phyloP scores from a whole-genome alignment of 2,888 invertebrate genomes.

The Pristionchus maxplancki region DNA sequence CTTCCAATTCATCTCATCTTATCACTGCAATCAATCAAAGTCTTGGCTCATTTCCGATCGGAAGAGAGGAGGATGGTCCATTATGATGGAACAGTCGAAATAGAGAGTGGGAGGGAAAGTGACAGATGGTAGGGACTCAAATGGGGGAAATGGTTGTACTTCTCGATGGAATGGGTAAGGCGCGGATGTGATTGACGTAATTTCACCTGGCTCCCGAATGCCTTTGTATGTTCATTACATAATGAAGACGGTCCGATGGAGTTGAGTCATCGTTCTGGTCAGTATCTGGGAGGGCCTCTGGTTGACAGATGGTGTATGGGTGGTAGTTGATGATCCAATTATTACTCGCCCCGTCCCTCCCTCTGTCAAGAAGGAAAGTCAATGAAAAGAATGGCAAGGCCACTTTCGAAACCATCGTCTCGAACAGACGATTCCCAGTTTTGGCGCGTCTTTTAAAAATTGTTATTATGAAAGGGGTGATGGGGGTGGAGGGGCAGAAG shows the following conservation, averaged over 20 bases:
- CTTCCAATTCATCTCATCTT: slow-evolving; percentile 14
- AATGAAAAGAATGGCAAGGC: slow-evolving; percentile 42
- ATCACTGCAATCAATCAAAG: slow-evolving; percentile 42
- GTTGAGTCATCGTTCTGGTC: not conserved
- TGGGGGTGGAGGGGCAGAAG: not conserved
- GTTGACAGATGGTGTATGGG: slow-evolving; percentile 41
- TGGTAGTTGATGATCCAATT: slow-evolving; percentile 41
- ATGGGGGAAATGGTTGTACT: not conserved
- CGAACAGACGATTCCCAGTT: not conserved
- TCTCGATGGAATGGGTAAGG: not conserved
- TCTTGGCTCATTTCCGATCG: slow-evolving; percentile 40
- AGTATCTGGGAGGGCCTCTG: not conserved
- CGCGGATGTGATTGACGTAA: not conserved
- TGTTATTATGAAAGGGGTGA: not conserved
- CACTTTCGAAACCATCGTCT: not conserved
- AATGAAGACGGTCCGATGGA: not conserved
- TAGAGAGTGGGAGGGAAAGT: not conserved
- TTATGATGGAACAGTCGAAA: slow-evolving; percentile 42
- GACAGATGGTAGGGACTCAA: slow-evolving; percentile 36
- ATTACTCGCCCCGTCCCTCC: slow-evolving; percentile 8
- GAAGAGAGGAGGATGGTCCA: slow-evolving; percentile 27
- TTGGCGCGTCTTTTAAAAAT: not conserved
- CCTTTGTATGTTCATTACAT: not conserved
- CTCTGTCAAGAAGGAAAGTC: slow-evolving; percentile 20
- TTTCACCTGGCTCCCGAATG: not conserved